Evolutionary conservation across 2,888 invertebrate species (phyloP).

Genomic region (Leptodirus hochenwartii): DNA sequence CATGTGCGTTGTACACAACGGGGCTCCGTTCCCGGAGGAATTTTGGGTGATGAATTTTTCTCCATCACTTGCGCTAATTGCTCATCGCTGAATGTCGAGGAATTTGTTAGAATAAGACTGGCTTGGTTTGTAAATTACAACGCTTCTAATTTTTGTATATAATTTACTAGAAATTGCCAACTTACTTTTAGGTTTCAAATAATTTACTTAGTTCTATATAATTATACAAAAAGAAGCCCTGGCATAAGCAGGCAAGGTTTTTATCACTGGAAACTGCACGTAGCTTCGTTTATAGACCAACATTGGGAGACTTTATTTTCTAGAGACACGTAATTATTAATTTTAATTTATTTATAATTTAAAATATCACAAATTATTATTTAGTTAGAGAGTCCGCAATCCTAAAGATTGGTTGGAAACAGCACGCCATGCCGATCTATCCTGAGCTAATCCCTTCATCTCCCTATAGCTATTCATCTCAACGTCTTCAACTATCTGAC

Average conservation of each 20-base stretch:
- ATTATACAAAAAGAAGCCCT: constrained; percentile 49
- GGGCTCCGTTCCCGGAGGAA: constrained; percentile 49
- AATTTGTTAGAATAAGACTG: constrained; percentile 42
- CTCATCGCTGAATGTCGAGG: constrained; percentile 34
- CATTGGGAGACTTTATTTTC: constrained; percentile 62
- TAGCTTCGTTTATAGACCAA: constrained; percentile 61
- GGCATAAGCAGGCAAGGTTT: constrained; percentile 65
- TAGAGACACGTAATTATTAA: constrained; percentile 37
- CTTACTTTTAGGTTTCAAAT: constrained; percentile 44
- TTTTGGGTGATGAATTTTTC: constrained; percentile 60
- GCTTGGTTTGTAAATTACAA: constrained; percentile 38
- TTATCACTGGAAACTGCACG: constrained; percentile 74
- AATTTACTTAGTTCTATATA: constrained; percentile 55
- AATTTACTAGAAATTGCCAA: constrained; percentile 4
- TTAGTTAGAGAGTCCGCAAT: no score
- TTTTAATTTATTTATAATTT: constrained; percentile 1
- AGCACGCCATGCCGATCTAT: no score
- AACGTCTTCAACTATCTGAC: no score
- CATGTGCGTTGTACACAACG: constrained; percentile 48
- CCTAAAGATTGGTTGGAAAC: no score
- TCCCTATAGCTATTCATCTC: no score
- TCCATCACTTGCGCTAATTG: constrained; percentile 50
- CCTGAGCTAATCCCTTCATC: no score
- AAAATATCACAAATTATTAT: background rate
- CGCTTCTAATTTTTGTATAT: background rate